These are phyloP conservation scores for Paradisaea rubra DNA, from an alignment of 2,113 vertebrate genomes.

Conservation along the genomic window DNA sequence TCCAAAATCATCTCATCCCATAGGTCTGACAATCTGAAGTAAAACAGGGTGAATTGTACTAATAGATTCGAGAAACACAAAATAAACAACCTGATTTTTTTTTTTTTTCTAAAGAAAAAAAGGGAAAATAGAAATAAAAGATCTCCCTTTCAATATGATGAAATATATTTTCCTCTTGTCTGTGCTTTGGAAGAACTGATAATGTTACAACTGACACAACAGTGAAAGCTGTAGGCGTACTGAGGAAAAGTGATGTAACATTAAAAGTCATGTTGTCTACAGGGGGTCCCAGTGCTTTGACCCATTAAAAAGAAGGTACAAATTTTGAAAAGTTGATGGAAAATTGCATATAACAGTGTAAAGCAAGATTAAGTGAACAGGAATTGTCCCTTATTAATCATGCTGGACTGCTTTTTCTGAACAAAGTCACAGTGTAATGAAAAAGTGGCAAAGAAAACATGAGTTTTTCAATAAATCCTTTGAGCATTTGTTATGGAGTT, in stretches of 20 bases:
- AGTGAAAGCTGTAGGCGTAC: not conserved
- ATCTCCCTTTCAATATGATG: not conserved
- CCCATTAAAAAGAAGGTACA: not conserved
- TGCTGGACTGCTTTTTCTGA: not conserved
- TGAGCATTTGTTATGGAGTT: not conserved
- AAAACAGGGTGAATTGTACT: not conserved
- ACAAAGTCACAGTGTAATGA: not conserved
- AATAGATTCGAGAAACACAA: not conserved
- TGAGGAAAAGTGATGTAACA: not conserved
- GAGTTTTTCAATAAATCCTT: not conserved
- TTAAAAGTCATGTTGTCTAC: not conserved
- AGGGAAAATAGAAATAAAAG: not conserved
- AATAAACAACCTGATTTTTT: not conserved
- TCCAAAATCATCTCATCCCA: not conserved
- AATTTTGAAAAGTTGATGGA: not conserved
- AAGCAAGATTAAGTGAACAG: not conserved
- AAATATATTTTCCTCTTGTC: not conserved
- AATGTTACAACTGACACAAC: not conserved
- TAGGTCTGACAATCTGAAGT: not conserved
- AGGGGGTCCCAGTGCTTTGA: not conserved
- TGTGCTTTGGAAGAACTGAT: not conserved
- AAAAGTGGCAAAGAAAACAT: not conserved
- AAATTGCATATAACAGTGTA: not conserved
- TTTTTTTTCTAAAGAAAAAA: not conserved
- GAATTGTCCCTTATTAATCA: not conserved